Evolutionary conservation across 2,797 vertebrate species (phyloP), one percentile per base, ranked within the genome.

Genomic region (Vultur gryphus): DNA sequence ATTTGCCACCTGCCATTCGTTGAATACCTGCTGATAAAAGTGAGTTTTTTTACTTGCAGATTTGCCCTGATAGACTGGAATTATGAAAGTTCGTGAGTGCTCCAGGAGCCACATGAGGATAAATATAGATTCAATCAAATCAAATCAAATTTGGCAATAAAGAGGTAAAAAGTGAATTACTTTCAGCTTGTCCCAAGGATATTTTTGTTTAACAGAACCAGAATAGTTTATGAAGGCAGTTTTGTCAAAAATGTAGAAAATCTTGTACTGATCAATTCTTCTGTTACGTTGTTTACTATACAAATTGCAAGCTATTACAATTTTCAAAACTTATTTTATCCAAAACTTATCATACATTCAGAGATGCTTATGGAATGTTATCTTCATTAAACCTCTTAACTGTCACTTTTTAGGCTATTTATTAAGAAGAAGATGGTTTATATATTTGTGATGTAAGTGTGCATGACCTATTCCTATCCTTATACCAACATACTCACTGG

Each of bases 111-210:
- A 92, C 97, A 97, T 85, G 94, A 97, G 62, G 89, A 97, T 98
- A 98, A 97, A 98, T 96, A 98, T 91, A 97, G 96, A 97, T 97
- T 97, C 95, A 97, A 97, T 98, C 97, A 97, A 98, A 98, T 98
- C 96, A 97, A 97, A 91, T 84, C 69, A 96, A 95, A 93, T 97
- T 98, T 97, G 93, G 70, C 90, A 97, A 97, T 97, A 97, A 95
- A 94, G 91, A 84, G 43, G 86, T 84, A 90, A 96, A 96, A 97
- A 95, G 16, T 86, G 6, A 94, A 93, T 88, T 84, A 87, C 43
- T 94, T 97, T 95, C 95, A 91, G 67, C 95, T 94, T 94, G 66
- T 76, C 93, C 95, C 84, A 86, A 93, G 61, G 87, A 95, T 91
- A 89, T 85, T 86, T 95, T 82, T 97, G 72, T 96, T 84, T 96